Base-by-base conservation (phyloP, 1,140 invertebrate genomes). In the Trigoniulus corallinus region DNA sequence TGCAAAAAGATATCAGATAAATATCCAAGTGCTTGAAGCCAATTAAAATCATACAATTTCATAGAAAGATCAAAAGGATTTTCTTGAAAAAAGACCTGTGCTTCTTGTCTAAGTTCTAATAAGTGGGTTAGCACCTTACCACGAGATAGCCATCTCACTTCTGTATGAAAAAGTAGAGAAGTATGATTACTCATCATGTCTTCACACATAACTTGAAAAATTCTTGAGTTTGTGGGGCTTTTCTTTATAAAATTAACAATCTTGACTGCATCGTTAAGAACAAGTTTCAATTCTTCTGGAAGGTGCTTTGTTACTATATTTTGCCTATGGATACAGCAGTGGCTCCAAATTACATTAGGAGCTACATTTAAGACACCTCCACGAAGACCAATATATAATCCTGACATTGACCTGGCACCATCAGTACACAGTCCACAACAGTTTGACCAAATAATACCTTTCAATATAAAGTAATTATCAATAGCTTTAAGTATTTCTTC, bases 71-170 rank as follows among this genome's bases (percentile, higher is more conserved):
- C 7, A 7, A 15, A 34, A 7, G 7, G 7, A 7, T 34, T 34
- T 34, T 34, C 29, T 34, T 7, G 7, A 7, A 34, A 15, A 34
- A 34, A 34, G 7, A 34, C 15, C 15, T 34, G 7, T 15, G 15
- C 7, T 34, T 7, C 7, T 49, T 57, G 12, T 51, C 59, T 29
- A 25, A 61, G 45, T 48, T 61, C 55, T 51, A 56, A 61, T 48
- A 60, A 37, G 45, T 53, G 40, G 47, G 24, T 51, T 45, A 60
- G 50, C 26, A 54, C 45, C 47, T 58, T 56, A 34, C 56, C 57
- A 40, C 45, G 47, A n/a, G 54, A 58, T 50, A 60, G 37, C 58
- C 58, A 60, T 46, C 51, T 53, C 41, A 61, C 52, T 50, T 61
- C 58, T 27, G 59, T 52, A 40, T 61, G 53, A 25, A 57, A 54